These are phyloP conservation scores for Cacoxenus indagator DNA, from an alignment of 2,888 invertebrate genomes.

Conservation along the genomic window DNA sequence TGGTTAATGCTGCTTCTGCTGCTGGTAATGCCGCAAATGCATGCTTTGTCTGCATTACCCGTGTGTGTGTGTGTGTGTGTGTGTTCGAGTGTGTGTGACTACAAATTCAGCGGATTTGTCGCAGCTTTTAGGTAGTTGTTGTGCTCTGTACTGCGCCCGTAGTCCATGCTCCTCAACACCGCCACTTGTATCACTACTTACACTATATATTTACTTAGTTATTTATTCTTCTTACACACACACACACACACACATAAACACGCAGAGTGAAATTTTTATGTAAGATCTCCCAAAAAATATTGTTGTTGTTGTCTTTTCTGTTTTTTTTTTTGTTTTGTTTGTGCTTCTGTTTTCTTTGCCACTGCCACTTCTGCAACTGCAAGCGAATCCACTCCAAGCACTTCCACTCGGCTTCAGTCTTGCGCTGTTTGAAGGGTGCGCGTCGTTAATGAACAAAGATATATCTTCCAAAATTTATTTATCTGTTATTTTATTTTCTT, in stretches of 20 bases:
- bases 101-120: constrained; percentile 33
- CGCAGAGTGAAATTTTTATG: neutral
- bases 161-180: neutral
- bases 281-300: neutral
- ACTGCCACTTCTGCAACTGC: constrained; percentile 1
- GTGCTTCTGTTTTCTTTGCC: neutral
- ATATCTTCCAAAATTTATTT: too few species aligned
- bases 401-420: too few species aligned
- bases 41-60: too few species aligned
- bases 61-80: too few species aligned
- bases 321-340: neutral
- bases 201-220: neutral
- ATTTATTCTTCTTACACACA: neutral
- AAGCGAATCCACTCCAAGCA: neutral
- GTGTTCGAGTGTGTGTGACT: too few species aligned
- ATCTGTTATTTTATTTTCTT: too few species aligned
- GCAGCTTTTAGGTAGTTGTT: constrained; percentile 23
- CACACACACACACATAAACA: too few species aligned
- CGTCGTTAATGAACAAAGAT: too few species aligned
- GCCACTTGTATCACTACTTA: neutral
- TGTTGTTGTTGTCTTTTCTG: neutral
- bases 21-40: too few species aligned
- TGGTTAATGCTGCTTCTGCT: neutral
- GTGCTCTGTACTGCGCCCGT: too few species aligned
- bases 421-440: too few species aligned